A percentile compares a stretch with the other conserved stretches of the same genome.
Conservation (phyloP, 2,888 invertebrate species). For the Eupeodes latifasciatus region DNA sequence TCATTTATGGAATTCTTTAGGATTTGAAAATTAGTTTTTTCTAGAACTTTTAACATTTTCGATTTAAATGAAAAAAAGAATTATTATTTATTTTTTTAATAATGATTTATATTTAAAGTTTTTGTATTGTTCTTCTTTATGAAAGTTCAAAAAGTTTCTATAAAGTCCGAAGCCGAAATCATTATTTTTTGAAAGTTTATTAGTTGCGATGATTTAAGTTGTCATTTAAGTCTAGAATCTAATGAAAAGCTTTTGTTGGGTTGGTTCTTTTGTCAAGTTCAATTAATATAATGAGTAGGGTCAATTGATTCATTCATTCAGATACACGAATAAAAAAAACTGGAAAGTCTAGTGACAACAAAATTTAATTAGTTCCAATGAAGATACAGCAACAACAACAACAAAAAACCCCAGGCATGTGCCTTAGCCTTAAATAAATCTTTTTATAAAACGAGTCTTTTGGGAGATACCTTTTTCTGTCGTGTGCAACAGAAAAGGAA, state of each 20-base stretch:
- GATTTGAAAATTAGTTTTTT: not conserved
- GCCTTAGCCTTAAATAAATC: not conserved
- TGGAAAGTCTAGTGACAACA: not conserved
- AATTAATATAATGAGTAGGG: slow-evolving; percentile 21
- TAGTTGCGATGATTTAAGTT: not conserved
- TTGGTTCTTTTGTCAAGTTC: slow-evolving; percentile 4
- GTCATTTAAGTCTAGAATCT: not conserved
- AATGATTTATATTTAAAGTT: not conserved
- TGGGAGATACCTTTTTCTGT: slow-evolving; percentile 5
- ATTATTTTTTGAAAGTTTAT: not conserved
- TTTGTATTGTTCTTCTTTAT: not conserved
- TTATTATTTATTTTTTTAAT: not conserved
- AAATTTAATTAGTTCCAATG: slow-evolving; percentile 9
- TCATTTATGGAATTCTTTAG: not conserved
- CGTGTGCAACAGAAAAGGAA: not conserved
- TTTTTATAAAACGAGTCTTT: slow-evolving; percentile 6
- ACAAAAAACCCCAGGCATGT: slow-evolving; percentile 7
- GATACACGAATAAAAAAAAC: not conserved
- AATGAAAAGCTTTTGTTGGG: not conserved
- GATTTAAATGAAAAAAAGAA: not conserved
- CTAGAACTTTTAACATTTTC: slow-evolving; percentile 11
- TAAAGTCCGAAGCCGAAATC: not conserved
- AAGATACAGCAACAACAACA: too few relatives aligned
- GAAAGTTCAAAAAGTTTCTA: not conserved
- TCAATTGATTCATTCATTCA: slow-evolving; percentile 19